phyloP scores from a whole-genome alignment of 2,797 vertebrate species.

The Bryconaethiops microstoma region DNA sequence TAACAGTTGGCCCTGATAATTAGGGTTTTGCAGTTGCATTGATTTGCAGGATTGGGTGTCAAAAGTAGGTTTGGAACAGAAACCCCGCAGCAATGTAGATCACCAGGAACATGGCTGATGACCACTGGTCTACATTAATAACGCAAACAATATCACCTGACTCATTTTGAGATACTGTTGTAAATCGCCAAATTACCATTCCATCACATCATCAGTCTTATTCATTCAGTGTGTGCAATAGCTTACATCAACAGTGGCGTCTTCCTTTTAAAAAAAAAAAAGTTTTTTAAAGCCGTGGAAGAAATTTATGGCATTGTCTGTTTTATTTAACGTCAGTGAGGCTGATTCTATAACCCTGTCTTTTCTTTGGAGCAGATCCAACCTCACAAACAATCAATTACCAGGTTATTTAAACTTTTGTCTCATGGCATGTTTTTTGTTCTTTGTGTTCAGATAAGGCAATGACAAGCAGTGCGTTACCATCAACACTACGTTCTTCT shows the following conservation, averaged over 20 bases:
- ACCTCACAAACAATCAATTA: conserved; percentile 23
- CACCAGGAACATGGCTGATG: too few relatives aligned
- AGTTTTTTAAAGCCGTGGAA: conserved; percentile 8
- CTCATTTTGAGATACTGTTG: conserved; percentile 9
- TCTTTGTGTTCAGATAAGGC: conserved; percentile 3
- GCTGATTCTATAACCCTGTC: conserved; percentile 17
- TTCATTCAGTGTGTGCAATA: conserved; percentile 17
- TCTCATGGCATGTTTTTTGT: conserved; percentile 46
- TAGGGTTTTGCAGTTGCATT: too few relatives aligned
- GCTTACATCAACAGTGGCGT: conserved; percentile 3
- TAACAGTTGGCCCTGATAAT: too few relatives aligned
- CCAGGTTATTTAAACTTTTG: conserved; percentile 38
- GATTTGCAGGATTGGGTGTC: too few relatives aligned
- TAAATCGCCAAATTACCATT: conserved; percentile 10
- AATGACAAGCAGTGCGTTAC: conserved; percentile 50
- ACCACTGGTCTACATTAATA: neutral
- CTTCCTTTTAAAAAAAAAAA: conserved; percentile 1
- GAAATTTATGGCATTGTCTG: conserved; percentile 9
- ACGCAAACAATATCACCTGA: conserved; percentile 25
- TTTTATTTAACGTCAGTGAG: neutral
- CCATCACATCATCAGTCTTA: conserved; percentile 32
- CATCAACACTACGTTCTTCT: conserved; percentile 30
- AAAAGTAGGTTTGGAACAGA: too few relatives aligned
- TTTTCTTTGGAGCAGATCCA: conserved; percentile 44
- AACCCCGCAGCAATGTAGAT: too few relatives aligned